These are phyloP conservation scores for Muschampia plurimacula DNA, from an alignment of 2,888 invertebrate genomes.

Conservation along the genomic window DNA sequence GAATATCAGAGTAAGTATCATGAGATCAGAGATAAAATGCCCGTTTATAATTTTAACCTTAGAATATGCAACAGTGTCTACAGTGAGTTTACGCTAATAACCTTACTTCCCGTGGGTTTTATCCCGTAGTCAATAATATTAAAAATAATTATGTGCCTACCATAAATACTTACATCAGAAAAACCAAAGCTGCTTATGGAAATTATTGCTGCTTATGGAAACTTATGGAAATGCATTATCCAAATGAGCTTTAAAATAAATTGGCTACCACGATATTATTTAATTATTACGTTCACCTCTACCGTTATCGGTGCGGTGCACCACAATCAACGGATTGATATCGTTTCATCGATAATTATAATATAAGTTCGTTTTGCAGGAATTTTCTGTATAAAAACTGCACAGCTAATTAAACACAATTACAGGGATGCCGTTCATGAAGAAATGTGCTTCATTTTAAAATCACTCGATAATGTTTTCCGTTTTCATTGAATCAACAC, in stretches of 20 bases:
- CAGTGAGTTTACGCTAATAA: too few species aligned
- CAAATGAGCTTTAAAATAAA: slow-evolving; percentile 17
- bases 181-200: background rate
- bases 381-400: slow-evolving; percentile 3
- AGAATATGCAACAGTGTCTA: too few species aligned
- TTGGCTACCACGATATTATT: background rate
- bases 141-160: background rate
- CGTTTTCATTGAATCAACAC: background rate
- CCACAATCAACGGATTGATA: slow-evolving; percentile 1
- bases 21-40: too few species aligned
- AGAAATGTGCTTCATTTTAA: slow-evolving; percentile 5
- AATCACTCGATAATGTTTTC: slow-evolving; percentile 4
- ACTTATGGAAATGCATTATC: too few species aligned
- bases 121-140: too few species aligned
- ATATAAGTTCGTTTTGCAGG: background rate
- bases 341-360: background rate
- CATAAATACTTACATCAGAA: background rate
- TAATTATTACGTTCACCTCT: background rate
- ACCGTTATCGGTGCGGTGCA: background rate
- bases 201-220: too few species aligned
- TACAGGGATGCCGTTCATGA: background rate
- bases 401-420: slow-evolving; percentile 8
- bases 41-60: too few species aligned
- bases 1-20: too few species aligned
- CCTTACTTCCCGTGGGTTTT: too few species aligned